Base-by-base conservation (phyloP, 1,140 invertebrate genomes). In the Nylanderia fulva region DNA sequence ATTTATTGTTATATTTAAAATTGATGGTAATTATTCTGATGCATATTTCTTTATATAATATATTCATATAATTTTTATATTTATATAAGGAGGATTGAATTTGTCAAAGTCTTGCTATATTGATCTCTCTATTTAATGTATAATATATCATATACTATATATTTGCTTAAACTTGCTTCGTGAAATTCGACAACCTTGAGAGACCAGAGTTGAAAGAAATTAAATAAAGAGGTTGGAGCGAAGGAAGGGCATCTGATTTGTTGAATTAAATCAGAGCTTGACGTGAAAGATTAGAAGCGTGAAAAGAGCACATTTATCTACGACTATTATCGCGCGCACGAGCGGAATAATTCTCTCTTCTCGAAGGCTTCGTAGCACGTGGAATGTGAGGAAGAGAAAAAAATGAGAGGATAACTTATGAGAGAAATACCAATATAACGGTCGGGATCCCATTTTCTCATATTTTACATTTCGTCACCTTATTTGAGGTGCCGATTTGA, bases 311-410 rank as follows among this genome's bases (percentile, higher is more conserved):
- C 45, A n/a, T 82, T 82, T 54, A 72, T 82, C 77, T 27, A 24
- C 15, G 29, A 11, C 52, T 58, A 60, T 72, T 71, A 58, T 13
- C 1, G n/a, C 4, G 36, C 66, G 24, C n/a, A n/a, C 52, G 66
- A 45, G 54, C 13, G 8, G 52, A 82, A 82, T 82, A 82, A 82
- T 82, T 82, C 27, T 72, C 13, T 48, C 4, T 13, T 18, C 45
- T 48, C 54, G 63, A 24, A n/a, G 36, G 0, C 24, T 42, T 58
- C 56, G 21, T 29, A 54, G 33, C 5, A 7, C 3, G 4, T 15
- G 15, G 15, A 18, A 48, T 4, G 15, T 3, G 13, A 48, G 39
- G 8, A 52, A 8, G 11, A 8, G 6, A 2, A n/a, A 18, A 39
- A 21, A 24, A 29, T 8, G 21, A 60, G 36, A 21, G 15, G 24